These are phyloP conservation scores for Oscarella lobularis DNA, from an alignment of 37 sponge, comb jelly and placozoan species.

Conservation along the genomic window DNA sequence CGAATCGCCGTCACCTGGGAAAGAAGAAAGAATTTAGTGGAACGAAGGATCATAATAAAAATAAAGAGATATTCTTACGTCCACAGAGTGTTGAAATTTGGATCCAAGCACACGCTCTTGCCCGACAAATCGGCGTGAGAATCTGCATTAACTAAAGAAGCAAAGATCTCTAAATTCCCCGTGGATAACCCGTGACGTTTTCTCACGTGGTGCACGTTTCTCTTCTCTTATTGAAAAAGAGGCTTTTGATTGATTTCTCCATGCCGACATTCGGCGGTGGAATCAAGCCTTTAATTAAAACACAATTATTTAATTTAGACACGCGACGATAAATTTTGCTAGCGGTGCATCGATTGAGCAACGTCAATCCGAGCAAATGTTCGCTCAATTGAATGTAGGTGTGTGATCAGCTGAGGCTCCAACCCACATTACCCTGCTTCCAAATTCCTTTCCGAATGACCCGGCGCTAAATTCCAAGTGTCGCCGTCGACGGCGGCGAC, in stretches of 20 bases:
- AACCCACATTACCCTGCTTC: conserved; percentile 40
- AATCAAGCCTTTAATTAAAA: conserved; percentile 22
- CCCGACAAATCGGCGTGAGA: conserved; percentile 42
- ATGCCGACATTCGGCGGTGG: background rate
- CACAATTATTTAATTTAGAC: conserved; percentile 37
- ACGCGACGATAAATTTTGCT: conserved; percentile 18
- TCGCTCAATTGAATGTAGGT: too few species aligned
- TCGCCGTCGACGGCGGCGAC: conserved; percentile 25
- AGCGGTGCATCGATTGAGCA: conserved; percentile 30
- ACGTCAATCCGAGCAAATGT: too few species aligned
- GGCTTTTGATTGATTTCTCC: background rate
- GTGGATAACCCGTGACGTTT: too few species aligned
- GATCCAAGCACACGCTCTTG: conserved; percentile 44
- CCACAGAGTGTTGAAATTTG: conserved; percentile 67
- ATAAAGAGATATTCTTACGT: conserved; percentile 6
- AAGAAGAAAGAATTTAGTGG: too few species aligned
- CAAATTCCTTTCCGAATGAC: conserved; percentile 16
- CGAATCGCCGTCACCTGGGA: too few species aligned
- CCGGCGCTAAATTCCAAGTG: conserved; percentile 46
- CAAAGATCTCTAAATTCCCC: too few species aligned
- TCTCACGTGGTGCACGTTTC: background rate
- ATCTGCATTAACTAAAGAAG: too few species aligned
- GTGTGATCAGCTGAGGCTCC: conserved; percentile 51
- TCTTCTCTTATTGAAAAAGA: background rate
- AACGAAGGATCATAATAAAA: too few species aligned